Base-by-base conservation (phyloP, 2,797 vertebrate species). In the Spea hammondii region DNA sequence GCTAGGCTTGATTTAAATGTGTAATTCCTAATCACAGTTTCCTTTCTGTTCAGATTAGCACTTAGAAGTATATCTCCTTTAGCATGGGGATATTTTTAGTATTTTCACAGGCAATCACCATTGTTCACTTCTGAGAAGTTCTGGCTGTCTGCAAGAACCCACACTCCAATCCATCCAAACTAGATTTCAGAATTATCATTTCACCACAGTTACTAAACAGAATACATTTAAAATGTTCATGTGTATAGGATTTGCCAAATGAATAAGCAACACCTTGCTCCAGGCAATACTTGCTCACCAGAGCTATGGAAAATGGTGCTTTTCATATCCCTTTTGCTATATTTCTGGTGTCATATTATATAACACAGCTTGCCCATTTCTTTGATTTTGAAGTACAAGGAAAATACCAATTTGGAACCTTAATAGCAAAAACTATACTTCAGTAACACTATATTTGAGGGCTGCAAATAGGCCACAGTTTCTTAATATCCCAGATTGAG, bases 1-100 rank as follows among this genome's bases (percentile, higher is more conserved):
- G 60, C 70, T 48, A 65, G 64, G 17, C 74, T 72, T 81, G 64
- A 81, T 77, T 72, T 55, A 59, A 73, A 77, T 81, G 54, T 67
- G 53, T 81, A 62, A 68, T 73, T 44, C 11, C 47, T 11, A 51
- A 72, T 64, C 47, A 66, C 65, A 71, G 62, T 76, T 72, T 77
- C 57, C 54, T 77, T 62, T 69, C 70, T 48, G 44, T 73, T 60
- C 76, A 76, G 10, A 70, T 51, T 54, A 72, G 53, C 12, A 32
- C 32, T 32, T 32, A 54, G 54, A 77, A 62, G 69, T 49, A 54
- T 59, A 14, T 5, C 68, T 60, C 73, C 47, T 50, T 12, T 73
- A 62, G 46, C 6, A 72, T 51, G 64, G 55, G 64, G 46, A 71
- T 59, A 48, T 72, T 77, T 53, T 48, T 72, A 6, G 47, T 69